Evolutionary conservation across 1,140 invertebrate species (phyloP).

Genomic region (Bombus cullumanus): DNA sequence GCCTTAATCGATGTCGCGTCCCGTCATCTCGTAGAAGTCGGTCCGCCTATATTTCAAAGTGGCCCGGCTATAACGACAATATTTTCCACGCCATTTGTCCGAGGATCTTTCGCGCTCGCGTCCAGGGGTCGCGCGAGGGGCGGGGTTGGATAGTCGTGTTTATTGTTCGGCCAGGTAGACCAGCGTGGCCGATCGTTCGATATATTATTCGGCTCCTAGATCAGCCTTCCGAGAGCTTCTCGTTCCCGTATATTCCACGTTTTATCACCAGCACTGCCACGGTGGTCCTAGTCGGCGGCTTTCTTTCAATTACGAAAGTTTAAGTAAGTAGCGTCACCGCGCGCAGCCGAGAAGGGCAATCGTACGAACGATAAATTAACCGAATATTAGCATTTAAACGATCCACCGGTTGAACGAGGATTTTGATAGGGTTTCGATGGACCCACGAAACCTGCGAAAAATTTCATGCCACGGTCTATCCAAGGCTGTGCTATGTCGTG

Average conservation of each 20-base stretch:
- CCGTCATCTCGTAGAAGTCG: neutral
- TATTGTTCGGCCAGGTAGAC: constrained; percentile 62
- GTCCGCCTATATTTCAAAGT: neutral
- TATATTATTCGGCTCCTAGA: constrained; percentile 62
- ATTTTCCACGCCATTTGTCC: constrained; percentile 48
- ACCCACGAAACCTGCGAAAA: constrained; percentile 36
- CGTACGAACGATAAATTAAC: constrained; percentile 66
- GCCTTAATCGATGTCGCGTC: neutral
- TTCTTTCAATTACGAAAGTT: constrained; percentile 69
- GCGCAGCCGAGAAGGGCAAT: constrained; percentile 48
- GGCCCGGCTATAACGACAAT: constrained; percentile 18
- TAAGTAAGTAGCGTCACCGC: constrained; percentile 60
- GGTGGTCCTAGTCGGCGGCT: constrained; percentile 69
- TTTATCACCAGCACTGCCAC: constrained; percentile 57
- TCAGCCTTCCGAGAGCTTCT: constrained; percentile 46
- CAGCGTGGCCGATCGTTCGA: constrained; percentile 28
- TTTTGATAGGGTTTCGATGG: neutral
- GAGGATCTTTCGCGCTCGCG: constrained; percentile 7
- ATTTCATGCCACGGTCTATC: neutral
- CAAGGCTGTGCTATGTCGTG: neutral
- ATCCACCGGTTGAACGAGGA: constrained; percentile 31
- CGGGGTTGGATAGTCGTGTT: constrained; percentile 48
- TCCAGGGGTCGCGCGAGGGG: neutral
- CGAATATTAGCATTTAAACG: constrained; percentile 68
- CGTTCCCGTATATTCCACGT: constrained; percentile 65